Evolutionary conservation across 2,113 vertebrate genomes (phyloP).

Genomic region (Apteryx owenii): DNA sequence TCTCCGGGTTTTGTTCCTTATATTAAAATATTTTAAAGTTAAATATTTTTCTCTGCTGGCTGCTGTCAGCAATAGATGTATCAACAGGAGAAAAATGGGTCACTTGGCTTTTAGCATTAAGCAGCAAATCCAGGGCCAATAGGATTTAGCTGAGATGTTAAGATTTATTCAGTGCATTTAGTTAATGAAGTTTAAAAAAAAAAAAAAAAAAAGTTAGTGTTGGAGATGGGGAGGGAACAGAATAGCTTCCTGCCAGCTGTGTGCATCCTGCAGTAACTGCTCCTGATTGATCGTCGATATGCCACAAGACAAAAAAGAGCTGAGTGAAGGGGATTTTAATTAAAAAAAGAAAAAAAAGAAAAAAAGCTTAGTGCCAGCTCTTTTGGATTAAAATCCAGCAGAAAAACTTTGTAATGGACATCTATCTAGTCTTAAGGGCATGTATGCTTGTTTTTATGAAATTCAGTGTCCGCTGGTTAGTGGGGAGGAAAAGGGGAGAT

Average conservation of each 20-base stretch:
- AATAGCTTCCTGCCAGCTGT: neutral
- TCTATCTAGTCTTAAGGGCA: neutral
- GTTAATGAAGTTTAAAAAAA: slow-evolving; percentile 74
- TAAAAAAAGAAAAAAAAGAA: slow-evolving; percentile 24
- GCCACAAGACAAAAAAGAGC: neutral
- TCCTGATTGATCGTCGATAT: slow-evolving; percentile 48
- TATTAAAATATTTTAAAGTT: slow-evolving; percentile 14
- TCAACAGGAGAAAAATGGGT: slow-evolving; percentile 77
- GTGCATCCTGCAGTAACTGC: neutral
- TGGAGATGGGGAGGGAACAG: neutral
- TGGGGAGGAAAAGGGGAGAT: neutral
- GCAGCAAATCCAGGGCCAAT: slow-evolving; percentile 88
- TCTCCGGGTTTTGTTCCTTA: slow-evolving; percentile 17
- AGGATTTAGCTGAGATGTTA: slow-evolving; percentile 87
- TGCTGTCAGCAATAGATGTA: slow-evolving; percentile 61
- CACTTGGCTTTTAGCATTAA: slow-evolving; percentile 87
- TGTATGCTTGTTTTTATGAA: neutral
- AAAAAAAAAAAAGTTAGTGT: slow-evolving; percentile 17
- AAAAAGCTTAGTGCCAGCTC: neutral
- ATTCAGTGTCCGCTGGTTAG: fast-evolving
- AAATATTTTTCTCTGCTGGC: slow-evolving; percentile 45
- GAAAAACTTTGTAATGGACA: neutral
- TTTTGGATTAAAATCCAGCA: slow-evolving; percentile 1
- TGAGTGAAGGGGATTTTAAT: neutral
- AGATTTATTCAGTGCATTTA: slow-evolving; percentile 86